Conservation (phyloP, 2,888 invertebrate genomes). For the Drosophila recens region DNA sequence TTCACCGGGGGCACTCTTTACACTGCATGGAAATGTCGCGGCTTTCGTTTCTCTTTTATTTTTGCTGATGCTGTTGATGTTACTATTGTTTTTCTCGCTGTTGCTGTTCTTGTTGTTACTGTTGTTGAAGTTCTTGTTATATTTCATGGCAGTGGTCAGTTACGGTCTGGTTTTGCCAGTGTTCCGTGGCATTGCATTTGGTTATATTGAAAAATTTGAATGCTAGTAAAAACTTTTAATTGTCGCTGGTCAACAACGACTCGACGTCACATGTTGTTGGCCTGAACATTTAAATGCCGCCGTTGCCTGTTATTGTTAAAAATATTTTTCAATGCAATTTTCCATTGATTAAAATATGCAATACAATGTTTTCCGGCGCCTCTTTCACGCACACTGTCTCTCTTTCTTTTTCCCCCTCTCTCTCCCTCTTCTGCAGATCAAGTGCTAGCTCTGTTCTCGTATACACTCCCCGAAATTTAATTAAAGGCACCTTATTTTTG, state of each 20-base stretch:
- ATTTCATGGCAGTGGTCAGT: constrained; percentile 64
- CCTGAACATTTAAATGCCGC: constrained; percentile 66
- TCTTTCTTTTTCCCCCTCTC: neutral
- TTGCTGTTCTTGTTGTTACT: constrained; percentile 23
- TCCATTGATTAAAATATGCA: constrained; percentile 78
- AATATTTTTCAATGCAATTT: constrained; percentile 78
- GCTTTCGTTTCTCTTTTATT: constrained; percentile 58
- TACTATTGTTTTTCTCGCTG: constrained; percentile 25
- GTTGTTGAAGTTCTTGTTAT: constrained; percentile 24
- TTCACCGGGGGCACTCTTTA: constrained; percentile 42
- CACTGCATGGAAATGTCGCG: constrained; percentile 73
- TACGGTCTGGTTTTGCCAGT: constrained; percentile 56
- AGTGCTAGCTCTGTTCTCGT: neutral
- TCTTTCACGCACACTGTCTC: neutral
- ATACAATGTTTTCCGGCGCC: constrained; percentile 72
- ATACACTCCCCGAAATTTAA: constrained; percentile 47
- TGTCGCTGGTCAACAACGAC: constrained; percentile 62
- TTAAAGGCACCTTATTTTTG: no score
- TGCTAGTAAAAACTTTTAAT: constrained; percentile 81
- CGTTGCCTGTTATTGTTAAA: constrained; percentile 76
- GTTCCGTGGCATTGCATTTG: constrained; percentile 62
- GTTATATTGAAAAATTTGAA: constrained; percentile 80
- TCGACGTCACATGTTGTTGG: constrained; percentile 50
- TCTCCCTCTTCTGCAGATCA: neutral
- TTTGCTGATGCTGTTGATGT: constrained; percentile 40